Evolutionary conservation across 2,888 invertebrate species (phyloP).

Genomic region (Horisme vitalbata): DNA sequence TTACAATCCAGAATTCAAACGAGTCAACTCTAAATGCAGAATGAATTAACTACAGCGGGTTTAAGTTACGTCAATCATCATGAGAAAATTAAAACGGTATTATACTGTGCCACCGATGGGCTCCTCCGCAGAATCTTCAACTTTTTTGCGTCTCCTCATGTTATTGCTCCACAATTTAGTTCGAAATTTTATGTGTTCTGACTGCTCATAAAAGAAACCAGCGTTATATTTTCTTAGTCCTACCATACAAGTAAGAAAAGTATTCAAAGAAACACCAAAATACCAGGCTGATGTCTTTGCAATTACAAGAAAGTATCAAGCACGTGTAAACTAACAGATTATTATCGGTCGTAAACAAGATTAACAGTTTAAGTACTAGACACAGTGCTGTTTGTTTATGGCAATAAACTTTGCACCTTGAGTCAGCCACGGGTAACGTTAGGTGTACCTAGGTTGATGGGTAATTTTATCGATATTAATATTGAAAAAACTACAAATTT

Average conservation of each 20-base stretch:
- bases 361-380: background rate
- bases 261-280: too few species aligned
- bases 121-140: slow-evolving; percentile 29
- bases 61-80: background rate
- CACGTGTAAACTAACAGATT: slow-evolving; percentile 9
- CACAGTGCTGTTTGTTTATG: background rate
- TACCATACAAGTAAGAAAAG: too few species aligned
- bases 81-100: slow-evolving; percentile 38
- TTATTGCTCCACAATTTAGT: slow-evolving; percentile 42
- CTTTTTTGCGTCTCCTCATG: slow-evolving; percentile 32
- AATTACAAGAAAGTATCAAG: too few species aligned
- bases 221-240: too few species aligned
- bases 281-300: too few species aligned
- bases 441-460: too few species aligned
- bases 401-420: slow-evolving; percentile 3
- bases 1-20: too few species aligned
- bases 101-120: slow-evolving; percentile 45
- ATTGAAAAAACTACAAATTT: background rate
- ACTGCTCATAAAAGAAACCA: slow-evolving; percentile 38
- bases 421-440: background rate
- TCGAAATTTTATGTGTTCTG: slow-evolving; percentile 43
- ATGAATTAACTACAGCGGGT: too few species aligned
- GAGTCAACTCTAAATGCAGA: too few species aligned
- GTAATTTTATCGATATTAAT: background rate
- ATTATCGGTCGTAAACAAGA: background rate